phyloP scores from a whole-genome alignment of 2,888 invertebrate genomes.

The Trichacis sp. region DNA sequence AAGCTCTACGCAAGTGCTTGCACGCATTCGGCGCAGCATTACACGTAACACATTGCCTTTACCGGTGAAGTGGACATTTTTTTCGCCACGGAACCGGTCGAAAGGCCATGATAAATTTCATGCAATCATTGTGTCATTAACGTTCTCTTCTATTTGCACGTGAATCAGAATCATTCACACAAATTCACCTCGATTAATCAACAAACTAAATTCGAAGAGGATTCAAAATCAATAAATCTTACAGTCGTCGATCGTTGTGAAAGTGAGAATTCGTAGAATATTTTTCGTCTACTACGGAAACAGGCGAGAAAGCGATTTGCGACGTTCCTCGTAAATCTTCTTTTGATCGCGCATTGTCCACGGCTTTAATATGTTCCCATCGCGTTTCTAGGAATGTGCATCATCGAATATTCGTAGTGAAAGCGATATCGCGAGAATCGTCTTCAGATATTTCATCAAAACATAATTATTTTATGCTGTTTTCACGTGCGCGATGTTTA shows the following conservation, averaged over 20 bases:
- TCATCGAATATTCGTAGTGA: constrained; percentile 32
- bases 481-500: constrained; percentile 25
- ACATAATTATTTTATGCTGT: too few species aligned
- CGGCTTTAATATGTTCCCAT: constrained; percentile 33
- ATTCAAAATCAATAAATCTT: too few species aligned
- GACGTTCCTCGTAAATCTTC: constrained; percentile 33
- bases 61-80: constrained; percentile 26
- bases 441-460: constrained; percentile 16
- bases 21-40: constrained; percentile 6
- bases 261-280: constrained; percentile 3
- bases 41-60: constrained; percentile 24
- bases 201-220: too few species aligned
- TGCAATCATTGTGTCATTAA: not conserved
- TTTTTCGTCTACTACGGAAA: constrained; percentile 26
- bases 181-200: too few species aligned
- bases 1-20: constrained; percentile 32
- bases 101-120: constrained; percentile 7
- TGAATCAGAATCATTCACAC: too few species aligned
- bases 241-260: constrained; percentile 10
- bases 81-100: constrained; percentile 31
- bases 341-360: constrained; percentile 7
- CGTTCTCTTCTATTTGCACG: not conserved
- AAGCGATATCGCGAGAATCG: constrained; percentile 37
- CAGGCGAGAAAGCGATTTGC: constrained; percentile 27
- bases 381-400: constrained; percentile 31